phyloP scores from a whole-genome alignment of 2,888 invertebrate genomes.

The Hirtodrosophila histrioides region DNA sequence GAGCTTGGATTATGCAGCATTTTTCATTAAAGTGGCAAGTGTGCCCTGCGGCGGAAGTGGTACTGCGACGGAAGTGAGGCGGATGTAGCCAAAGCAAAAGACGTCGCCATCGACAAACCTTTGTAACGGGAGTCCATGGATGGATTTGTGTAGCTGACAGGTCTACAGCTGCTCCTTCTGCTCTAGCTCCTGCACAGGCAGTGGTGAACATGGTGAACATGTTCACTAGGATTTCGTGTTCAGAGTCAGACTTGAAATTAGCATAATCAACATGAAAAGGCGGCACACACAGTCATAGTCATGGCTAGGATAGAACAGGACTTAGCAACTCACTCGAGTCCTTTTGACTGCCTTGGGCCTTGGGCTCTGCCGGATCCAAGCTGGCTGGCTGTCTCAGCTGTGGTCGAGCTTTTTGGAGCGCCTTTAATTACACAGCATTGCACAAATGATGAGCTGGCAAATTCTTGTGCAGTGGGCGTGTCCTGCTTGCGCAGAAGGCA shows the following conservation, averaged over 20 bases:
- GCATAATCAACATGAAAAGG: constrained; percentile 79
- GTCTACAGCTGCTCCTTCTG: constrained; percentile 25
- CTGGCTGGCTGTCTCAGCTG: constrained; percentile 40
- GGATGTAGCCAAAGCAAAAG: constrained; percentile 53
- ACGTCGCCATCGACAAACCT: constrained; percentile 53
- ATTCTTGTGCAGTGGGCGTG: constrained; percentile 64
- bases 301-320: constrained; percentile 30
- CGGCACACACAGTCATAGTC: constrained; percentile 34
- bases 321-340: constrained; percentile 60
- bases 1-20: constrained; percentile 69
- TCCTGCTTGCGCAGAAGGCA: constrained; percentile 13
- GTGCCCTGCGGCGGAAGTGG: constrained; percentile 47
- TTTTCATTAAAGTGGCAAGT: constrained; percentile 71
- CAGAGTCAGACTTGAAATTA: constrained; percentile 68
- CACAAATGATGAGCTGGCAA: constrained; percentile 74
- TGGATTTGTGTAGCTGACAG: constrained; percentile 60
- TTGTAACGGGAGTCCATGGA: constrained; percentile 42
- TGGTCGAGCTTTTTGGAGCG: constrained; percentile 67
- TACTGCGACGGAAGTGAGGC: constrained; percentile 53
- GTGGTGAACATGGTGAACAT: constrained; percentile 51
- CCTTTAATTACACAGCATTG: constrained; percentile 75
- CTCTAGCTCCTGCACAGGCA: constrained; percentile 10
- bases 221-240: constrained; percentile 67
- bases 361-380: background rate
- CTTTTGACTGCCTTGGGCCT: constrained; percentile 41